Evolutionary conservation across 2,797 vertebrate genomes (phyloP).

Genomic region (Acomys russatus): DNA sequence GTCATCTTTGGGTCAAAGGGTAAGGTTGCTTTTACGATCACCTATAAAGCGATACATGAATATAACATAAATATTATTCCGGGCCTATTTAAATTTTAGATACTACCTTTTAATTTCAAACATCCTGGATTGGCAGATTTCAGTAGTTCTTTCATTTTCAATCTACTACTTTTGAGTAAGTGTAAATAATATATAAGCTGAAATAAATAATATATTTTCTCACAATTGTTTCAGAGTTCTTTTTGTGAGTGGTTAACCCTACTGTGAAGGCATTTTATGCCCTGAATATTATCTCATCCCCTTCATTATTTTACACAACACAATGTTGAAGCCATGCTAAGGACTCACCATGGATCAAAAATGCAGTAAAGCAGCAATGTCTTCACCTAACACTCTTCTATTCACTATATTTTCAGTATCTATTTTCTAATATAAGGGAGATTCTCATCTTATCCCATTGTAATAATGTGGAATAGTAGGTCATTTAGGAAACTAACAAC

Average conservation of each 20-base stretch:
- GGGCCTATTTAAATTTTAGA: background rate
- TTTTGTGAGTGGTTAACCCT: background rate
- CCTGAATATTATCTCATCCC: background rate
- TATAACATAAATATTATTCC: constrained; percentile 30
- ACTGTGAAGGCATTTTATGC: background rate
- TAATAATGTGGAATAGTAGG: background rate
- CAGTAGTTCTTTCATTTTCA: constrained; percentile 31
- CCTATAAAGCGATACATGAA: background rate
- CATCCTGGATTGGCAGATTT: background rate
- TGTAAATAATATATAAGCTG: background rate
- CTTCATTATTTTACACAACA: background rate
- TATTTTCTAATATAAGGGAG: background rate
- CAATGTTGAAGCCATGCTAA: background rate
- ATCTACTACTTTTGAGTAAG: background rate
- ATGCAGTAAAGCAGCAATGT: background rate
- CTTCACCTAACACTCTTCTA: background rate
- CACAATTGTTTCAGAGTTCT: background rate
- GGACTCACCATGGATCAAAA: background rate
- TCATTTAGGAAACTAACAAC: background rate
- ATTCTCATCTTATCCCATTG: background rate
- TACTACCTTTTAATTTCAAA: background rate
- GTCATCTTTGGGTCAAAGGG: background rate
- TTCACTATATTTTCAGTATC: background rate
- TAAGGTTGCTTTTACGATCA: background rate
- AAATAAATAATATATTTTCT: background rate